Conservation (phyloP, 2,113 vertebrate genomes). For the Caloenas nicobarica region DNA sequence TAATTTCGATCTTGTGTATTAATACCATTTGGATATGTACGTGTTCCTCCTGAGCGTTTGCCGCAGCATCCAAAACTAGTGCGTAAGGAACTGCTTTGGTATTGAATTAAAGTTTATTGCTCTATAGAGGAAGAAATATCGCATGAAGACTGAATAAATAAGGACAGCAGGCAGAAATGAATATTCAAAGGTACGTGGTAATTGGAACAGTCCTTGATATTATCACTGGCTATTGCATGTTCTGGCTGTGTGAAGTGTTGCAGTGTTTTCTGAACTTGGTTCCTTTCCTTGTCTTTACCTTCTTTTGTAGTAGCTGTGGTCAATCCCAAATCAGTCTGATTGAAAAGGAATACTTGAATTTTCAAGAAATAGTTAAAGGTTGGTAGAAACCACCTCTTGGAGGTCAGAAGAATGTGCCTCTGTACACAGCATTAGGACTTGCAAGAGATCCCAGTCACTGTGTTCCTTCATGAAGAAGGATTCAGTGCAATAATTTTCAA, state of each 20-base stretch:
- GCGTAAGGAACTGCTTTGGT: neutral
- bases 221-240: neutral
- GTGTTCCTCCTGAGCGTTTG: neutral
- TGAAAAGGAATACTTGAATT: neutral
- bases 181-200: neutral
- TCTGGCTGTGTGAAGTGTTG: neutral
- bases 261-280: neutral
- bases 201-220: neutral
- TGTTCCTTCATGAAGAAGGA: neutral
- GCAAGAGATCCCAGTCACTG: neutral
- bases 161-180: neutral
- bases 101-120: neutral
- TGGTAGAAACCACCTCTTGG: neutral
- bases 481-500: neutral
- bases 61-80: neutral
- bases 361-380: neutral
- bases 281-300: neutral
- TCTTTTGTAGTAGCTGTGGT: neutral
- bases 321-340: neutral
- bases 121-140: neutral
- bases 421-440: neutral
- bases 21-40: neutral
- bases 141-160: neutral
- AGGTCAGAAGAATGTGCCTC: neutral
- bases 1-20: neutral